These are phyloP conservation scores for Nysson spinosus DNA, from an alignment of 2,888 invertebrate species.

Conservation along the genomic window DNA sequence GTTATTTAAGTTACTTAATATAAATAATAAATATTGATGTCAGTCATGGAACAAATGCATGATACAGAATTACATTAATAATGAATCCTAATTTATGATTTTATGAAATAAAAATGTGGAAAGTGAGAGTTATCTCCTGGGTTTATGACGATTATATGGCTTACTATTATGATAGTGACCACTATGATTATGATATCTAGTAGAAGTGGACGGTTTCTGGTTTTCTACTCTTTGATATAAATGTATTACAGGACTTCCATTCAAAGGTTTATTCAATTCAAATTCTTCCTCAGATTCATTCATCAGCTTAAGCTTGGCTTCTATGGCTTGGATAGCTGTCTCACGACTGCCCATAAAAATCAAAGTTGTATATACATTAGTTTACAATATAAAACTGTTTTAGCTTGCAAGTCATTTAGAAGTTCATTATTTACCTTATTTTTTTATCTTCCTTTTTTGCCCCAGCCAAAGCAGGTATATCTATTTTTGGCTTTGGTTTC, in stretches of 20 bases:
- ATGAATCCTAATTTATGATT: slow-evolving; percentile 12
- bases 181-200: slow-evolving; percentile 65
- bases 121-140: slow-evolving; percentile 71
- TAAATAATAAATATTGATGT: slow-evolving; percentile 54
- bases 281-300: slow-evolving; percentile 85
- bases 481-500: slow-evolving; percentile 86
- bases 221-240: slow-evolving; percentile 81
- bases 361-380: too few relatives aligned
- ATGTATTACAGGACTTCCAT: slow-evolving; percentile 84
- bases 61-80: slow-evolving; percentile 26
- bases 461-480: slow-evolving; percentile 88
- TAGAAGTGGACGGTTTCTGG: slow-evolving; percentile 74
- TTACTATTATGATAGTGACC: slow-evolving; percentile 69
- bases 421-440: slow-evolving; percentile 67
- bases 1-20: slow-evolving; percentile 31
- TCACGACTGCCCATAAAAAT: slow-evolving; percentile 81
- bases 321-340: slow-evolving; percentile 91
- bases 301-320: slow-evolving; percentile 90
- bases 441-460: slow-evolving; percentile 80
- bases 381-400: not conserved
- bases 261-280: slow-evolving; percentile 85
- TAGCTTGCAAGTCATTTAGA: not conserved
- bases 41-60: slow-evolving; percentile 37
- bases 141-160: slow-evolving; percentile 72
- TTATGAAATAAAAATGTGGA: slow-evolving; percentile 21